Evolutionary conservation across 2,888 invertebrate species (phyloP), one percentile per base, ranked within the genome.

Genomic region (Xylocampa areola): DNA sequence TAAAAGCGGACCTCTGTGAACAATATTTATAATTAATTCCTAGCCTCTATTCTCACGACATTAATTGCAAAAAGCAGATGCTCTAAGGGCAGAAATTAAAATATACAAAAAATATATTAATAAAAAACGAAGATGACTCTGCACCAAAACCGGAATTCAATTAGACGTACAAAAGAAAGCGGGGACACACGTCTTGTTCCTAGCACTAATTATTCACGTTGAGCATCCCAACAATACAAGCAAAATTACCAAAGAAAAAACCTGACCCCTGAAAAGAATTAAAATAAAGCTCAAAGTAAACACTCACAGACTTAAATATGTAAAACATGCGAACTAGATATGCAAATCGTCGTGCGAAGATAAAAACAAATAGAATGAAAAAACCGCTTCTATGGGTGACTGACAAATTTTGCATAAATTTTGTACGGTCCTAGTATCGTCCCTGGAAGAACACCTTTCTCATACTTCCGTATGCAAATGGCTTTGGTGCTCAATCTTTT

Each of bases 281-380:
- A 92, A 93, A 89, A 93, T 91, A 92, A 93, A 87, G 89, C 84
- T 79, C 62, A 82, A 85, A 88, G 88, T 90, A 94, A 93, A 93
- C 86, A 91, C 85, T 87, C 86, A 83, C 81, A 81, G 80, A 86
- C 85, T 88, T 88, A 86, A 86, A 86, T 92, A 93, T 93, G 92
- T 87, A 91, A 93, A 92, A 80, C 75, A 85, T 83, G 84, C 88
- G 86, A 87, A 93, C 94, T 81, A 86, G 94, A 87, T 91, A 93
- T 94, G 94, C 87, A 93, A 94, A 94, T 91, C 89, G 84, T 81
- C 92, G 93, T 93, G 93, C 91, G 93, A 92, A 91, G 91, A 86
- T 84, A 76, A 86, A 87, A 80, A 86, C 82, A 86, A 91, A 92
- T 92, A 93, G 92, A 90, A 91, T 89, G 89, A 88, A 91, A 92